Evolutionary conservation across 2,113 vertebrate species (phyloP), one percentile per base, ranked within the genome.

Genomic region (Uria lomvia): DNA sequence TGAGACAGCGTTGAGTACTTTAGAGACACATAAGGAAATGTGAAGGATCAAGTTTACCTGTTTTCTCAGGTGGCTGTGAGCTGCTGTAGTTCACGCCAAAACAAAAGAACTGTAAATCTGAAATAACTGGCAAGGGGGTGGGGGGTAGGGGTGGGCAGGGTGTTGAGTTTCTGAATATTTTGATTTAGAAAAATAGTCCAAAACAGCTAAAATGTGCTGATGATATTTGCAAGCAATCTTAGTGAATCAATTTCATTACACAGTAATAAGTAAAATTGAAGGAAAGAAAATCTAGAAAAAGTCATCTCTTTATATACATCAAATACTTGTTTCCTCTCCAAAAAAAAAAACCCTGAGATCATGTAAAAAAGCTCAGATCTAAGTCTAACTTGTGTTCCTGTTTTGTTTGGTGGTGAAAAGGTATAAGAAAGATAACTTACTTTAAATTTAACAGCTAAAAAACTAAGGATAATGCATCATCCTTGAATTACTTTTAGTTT

Each of bases 331-430:
- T 9, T 66, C 30, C 7, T 38, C 8, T 76, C 8, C 12, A 75
- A 76, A 52, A 47, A 34, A 15, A 38, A 10, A 5, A 2, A 0
- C 1, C 6, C 42, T 47, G 15, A 65, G 16, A 45, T 8, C 12
- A 17, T 19, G 52, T 42, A 38, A 63, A 79, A 66, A 20, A 2
- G 5, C 9, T 81, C 47, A 65, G 5, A 38, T 67, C 12, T 16
- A 78, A 80, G 24, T 66, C 20, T 58, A 75, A 49, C 17, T 40
- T 2, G 4, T 4, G 4, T 63, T 68, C 30, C 10, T 42, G 22
- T 82, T 80, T 86, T 50, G 13, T 87, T 80, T 60, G 1, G 15
- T 78, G 15, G 9, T 42, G 30, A 56, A 91, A 86, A 83, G 18
- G 2, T 75, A 5, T 26, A 77, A 75, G 22, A 49, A 53, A 67